Evolutionary conservation across 2,888 invertebrate genomes (phyloP).

Genomic region (Phyllotreta striolata): DNA sequence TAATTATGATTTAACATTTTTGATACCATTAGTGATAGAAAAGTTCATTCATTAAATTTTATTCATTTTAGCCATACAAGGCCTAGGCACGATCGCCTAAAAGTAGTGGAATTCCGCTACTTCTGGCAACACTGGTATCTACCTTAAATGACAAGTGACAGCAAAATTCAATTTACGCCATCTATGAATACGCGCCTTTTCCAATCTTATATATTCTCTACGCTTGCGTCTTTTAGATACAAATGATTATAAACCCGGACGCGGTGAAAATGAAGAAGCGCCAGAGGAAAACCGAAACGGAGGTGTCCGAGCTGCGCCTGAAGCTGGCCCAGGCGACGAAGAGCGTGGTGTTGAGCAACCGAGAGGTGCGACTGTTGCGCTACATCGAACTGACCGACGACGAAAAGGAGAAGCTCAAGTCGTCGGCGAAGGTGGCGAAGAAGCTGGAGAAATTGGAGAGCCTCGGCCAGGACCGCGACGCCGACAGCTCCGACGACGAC

Average conservation of each 20-base stretch:
- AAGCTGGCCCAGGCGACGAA: slow-evolving; percentile 84
- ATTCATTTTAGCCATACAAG: too few species aligned
- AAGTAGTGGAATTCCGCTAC: too few species aligned
- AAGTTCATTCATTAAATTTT: too few species aligned
- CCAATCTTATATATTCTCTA: not conserved
- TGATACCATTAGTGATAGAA: too few species aligned
- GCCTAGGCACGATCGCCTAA: too few species aligned
- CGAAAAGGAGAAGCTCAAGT: slow-evolving; percentile 90
- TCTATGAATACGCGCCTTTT: too few species aligned
- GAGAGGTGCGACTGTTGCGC: slow-evolving; percentile 83
- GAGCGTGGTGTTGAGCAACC: slow-evolving; percentile 88
- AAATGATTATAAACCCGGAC: slow-evolving; percentile 84
- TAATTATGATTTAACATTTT: too few species aligned
- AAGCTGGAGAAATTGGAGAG: slow-evolving; percentile 90
- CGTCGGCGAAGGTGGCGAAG: slow-evolving; percentile 90
- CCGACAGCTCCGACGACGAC: slow-evolving; percentile 78
- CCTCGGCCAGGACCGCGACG: slow-evolving; percentile 74
- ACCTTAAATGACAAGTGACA: too few species aligned
- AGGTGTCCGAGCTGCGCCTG: slow-evolving; percentile 84
- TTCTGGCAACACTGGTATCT: too few species aligned
- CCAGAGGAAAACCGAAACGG: slow-evolving; percentile 89
- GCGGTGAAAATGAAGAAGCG: slow-evolving; percentile 88
- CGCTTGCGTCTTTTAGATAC: slow-evolving; percentile 59
- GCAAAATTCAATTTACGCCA: too few species aligned
- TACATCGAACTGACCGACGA: slow-evolving; percentile 92